These are phyloP conservation scores for Microcebus griseorufus DNA, from an alignment of 2,113 vertebrate genomes.

Conservation along the genomic window DNA sequence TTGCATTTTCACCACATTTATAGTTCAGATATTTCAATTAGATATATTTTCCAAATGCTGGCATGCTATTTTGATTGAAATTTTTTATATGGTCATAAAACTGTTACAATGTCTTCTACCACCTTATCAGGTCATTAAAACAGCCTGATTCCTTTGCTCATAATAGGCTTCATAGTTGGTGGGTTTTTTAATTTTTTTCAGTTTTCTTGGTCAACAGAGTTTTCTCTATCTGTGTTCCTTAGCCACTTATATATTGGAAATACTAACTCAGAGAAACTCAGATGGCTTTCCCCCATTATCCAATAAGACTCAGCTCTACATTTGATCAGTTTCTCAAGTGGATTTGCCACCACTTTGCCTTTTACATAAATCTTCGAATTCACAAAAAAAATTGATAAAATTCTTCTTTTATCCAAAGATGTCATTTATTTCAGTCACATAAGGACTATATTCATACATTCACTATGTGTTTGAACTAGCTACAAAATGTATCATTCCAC, in stretches of 20 bases:
- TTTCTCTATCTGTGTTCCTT: background rate
- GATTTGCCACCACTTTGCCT: background rate
- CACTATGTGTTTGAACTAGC: background rate
- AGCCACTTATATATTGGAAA: background rate
- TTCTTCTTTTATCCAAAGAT: background rate
- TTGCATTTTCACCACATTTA: background rate
- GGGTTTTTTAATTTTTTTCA: background rate
- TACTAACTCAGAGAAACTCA: background rate
- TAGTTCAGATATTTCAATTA: background rate
- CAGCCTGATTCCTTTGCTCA: background rate
- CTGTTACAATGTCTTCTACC: background rate
- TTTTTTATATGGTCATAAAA: background rate
- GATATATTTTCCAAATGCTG: background rate
- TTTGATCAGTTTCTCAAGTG: background rate
- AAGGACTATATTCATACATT: background rate
- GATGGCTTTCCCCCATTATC: background rate
- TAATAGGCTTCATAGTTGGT: background rate
- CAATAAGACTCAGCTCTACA: background rate
- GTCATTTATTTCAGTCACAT: background rate
- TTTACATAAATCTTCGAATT: background rate
- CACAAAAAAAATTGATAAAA: background rate
- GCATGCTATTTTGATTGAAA: background rate
- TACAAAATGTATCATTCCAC: background rate
- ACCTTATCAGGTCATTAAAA: background rate
- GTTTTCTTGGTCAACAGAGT: background rate